phyloP scores from a whole-genome alignment of 2,888 invertebrate species.

The Cheilosia vulpina region DNA sequence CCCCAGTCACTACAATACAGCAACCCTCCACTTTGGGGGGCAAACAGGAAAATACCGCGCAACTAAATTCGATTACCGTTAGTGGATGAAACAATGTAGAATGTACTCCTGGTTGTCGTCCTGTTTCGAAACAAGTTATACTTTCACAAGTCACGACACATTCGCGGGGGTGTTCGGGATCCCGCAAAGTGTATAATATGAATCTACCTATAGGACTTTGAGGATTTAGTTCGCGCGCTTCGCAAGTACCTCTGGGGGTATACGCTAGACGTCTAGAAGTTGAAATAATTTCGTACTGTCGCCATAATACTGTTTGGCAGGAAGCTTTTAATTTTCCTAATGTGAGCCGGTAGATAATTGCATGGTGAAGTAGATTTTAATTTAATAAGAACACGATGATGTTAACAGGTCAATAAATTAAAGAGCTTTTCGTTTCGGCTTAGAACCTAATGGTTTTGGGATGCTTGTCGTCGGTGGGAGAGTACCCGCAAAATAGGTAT shows the following conservation, averaged over 20 bases:
- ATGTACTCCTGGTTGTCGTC: conserved; percentile 59
- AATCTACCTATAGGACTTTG: conserved; percentile 30
- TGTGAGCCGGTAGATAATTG: conserved; percentile 73
- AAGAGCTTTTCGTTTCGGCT: conserved; percentile 41
- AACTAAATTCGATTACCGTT: conserved; percentile 74
- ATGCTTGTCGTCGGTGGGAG: not conserved
- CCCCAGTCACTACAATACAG: not conserved
- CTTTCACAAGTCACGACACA: conserved; percentile 70
- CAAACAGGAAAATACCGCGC: conserved; percentile 70
- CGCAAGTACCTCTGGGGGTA: not conserved
- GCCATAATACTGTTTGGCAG: conserved; percentile 73
- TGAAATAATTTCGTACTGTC: conserved; percentile 73
- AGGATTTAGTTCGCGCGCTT: conserved; percentile 46
- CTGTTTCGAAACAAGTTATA: conserved; percentile 67
- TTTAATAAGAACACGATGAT: conserved; percentile 71
- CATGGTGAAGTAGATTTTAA: conserved; percentile 73
- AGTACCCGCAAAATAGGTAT: no score
- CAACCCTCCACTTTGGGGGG: conserved; percentile 19
- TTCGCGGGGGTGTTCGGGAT: conserved; percentile 21
- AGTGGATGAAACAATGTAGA: conserved; percentile 70
- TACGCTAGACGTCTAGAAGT: conserved; percentile 60
- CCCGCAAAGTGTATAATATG: conserved; percentile 8
- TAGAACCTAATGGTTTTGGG: conserved; percentile 54
- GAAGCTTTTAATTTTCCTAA: conserved; percentile 76
- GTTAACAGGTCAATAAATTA: conserved; percentile 75